Evolutionary conservation across 2,797 vertebrate genomes (phyloP).

Genomic region (Chaenodraco wilsoni): DNA sequence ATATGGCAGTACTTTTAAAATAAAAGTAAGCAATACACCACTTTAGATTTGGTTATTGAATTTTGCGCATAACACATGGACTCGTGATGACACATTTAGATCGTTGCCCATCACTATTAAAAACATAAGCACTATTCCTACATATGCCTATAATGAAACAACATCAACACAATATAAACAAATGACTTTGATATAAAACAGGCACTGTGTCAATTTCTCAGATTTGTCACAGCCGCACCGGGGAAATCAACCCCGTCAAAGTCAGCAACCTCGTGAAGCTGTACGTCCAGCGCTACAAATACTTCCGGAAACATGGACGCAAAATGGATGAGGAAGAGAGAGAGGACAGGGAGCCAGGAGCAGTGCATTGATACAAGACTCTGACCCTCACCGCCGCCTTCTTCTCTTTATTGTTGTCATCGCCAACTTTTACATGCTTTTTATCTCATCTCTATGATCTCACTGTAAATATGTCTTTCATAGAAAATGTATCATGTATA

Average conservation of each 20-base stretch:
- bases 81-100: too few species aligned
- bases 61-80: too few species aligned
- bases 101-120: too few species aligned
- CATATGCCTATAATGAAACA: neutral
- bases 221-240: constrained; percentile 96
- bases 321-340: constrained; percentile 88
- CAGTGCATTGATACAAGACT: constrained; percentile 68
- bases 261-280: constrained; percentile 93
- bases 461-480: constrained; percentile 75
- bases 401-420: constrained; percentile 55
- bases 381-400: constrained; percentile 7
- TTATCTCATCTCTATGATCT: constrained; percentile 53
- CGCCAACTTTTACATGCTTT: constrained; percentile 36
- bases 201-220: constrained; percentile 55
- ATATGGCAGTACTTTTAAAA: too few species aligned
- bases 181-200: neutral
- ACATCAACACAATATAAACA: neutral
- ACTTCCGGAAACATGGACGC: constrained; percentile 93
- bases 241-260: constrained; percentile 96
- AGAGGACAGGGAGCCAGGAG: constrained; percentile 77
- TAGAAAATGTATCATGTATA: constrained; percentile 52
- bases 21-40: too few species aligned
- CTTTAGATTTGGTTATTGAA: too few species aligned
- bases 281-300: constrained; percentile 94
- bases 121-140: neutral